phyloP scores from a whole-genome alignment of 2,888 invertebrate species.

The Arctia plantaginis region DNA sequence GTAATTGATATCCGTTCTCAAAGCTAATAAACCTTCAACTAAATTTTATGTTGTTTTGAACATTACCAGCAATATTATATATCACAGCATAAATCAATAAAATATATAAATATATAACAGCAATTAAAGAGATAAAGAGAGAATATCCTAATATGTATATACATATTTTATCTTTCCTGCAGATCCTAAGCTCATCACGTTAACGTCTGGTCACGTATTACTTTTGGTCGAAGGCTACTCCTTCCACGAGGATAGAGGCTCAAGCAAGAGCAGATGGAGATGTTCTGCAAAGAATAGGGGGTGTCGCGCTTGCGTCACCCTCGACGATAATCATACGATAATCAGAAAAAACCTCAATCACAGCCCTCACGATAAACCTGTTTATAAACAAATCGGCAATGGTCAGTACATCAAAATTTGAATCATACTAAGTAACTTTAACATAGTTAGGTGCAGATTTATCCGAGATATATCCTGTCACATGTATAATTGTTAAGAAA shows the following conservation, averaged over 20 bases:
- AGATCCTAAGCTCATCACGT: slow-evolving; percentile 26
- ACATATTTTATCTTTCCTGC: slow-evolving; percentile 16
- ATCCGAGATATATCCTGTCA: background rate
- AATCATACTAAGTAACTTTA: background rate
- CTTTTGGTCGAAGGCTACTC: slow-evolving; percentile 37
- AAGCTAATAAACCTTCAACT: too few species aligned
- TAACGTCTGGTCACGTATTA: slow-evolving; percentile 18
- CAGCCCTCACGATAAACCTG: slow-evolving; percentile 27
- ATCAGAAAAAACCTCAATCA: slow-evolving; percentile 18
- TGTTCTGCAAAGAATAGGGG: slow-evolving; percentile 37
- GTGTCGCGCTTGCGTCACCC: slow-evolving; percentile 35
- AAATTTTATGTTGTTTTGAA: too few species aligned
- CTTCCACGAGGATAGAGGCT: slow-evolving; percentile 31
- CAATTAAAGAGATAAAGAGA: too few species aligned
- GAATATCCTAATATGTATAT: background rate
- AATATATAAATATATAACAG: too few species aligned
- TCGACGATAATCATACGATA: slow-evolving; percentile 26
- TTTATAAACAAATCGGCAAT: slow-evolving; percentile 22
- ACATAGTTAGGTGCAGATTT: background rate
- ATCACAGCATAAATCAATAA: too few species aligned
- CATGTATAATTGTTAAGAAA: background rate
- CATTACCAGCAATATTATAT: too few species aligned
- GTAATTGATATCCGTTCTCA: too few species aligned
- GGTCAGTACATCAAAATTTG: slow-evolving; percentile 32
- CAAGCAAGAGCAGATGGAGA: slow-evolving; percentile 33